Evolutionary conservation across 2,888 invertebrate species (phyloP).

Genomic region (Cosmia trapezina): DNA sequence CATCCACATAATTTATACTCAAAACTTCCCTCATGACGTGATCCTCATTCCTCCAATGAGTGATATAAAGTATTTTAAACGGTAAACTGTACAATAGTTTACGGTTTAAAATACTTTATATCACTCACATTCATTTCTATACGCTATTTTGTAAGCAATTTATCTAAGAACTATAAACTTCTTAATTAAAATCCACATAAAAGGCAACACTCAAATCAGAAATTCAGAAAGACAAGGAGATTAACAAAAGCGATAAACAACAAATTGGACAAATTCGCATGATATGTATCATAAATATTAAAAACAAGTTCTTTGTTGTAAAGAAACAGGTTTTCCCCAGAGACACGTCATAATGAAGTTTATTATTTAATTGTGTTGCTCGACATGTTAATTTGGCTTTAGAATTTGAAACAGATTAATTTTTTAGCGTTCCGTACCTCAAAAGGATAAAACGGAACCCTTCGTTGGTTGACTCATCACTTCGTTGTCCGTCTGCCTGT

Average conservation of each 20-base stretch:
- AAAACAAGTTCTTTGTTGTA: conserved; percentile 41
- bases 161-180: not conserved
- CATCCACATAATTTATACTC: too few relatives aligned
- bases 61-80: too few relatives aligned
- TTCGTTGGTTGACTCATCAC: too few relatives aligned
- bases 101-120: not conserved
- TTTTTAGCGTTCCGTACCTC: not conserved
- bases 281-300: conserved; percentile 7
- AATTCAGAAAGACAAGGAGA: not conserved
- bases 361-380: conserved; percentile 26
- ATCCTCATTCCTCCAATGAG: too few relatives aligned
- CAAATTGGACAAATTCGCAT: conserved; percentile 25
- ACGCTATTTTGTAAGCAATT: not conserved
- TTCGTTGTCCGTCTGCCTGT: too few relatives aligned
- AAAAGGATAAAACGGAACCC: too few relatives aligned
- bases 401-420: not conserved
- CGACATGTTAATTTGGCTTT: conserved; percentile 25
- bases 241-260: conserved; percentile 22
- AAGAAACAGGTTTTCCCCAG: conserved; percentile 22
- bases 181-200: conserved; percentile 21
- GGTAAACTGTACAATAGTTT: too few relatives aligned
- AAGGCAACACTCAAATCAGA: conserved; percentile 21
- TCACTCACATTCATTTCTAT: not conserved
- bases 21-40: too few relatives aligned
- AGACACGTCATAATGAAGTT: conserved; percentile 12